Conservation (phyloP, 1,140 invertebrate species). For the Anastatus disparis region DNA sequence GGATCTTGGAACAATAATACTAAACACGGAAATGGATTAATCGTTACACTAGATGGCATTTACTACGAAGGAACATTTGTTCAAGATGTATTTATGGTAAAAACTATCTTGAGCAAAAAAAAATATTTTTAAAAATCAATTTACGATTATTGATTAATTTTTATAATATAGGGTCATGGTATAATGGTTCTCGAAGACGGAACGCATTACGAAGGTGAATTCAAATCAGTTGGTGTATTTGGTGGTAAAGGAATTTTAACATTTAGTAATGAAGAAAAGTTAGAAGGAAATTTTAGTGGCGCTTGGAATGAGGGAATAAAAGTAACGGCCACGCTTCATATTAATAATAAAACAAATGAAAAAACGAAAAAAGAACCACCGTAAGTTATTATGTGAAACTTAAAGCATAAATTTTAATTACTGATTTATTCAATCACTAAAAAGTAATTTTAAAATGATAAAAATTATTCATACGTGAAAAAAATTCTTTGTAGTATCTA, state of each 20-base stretch:
- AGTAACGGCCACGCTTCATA: conserved; percentile 79
- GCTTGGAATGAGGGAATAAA: conserved; percentile 86
- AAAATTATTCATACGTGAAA: too few relatives aligned
- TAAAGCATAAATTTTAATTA: conserved; percentile 1
- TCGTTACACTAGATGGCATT: conserved; percentile 88
- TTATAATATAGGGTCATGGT: conserved; percentile 75
- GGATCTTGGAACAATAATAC: conserved; percentile 86
- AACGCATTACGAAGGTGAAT: conserved; percentile 89
- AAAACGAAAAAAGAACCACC: conserved; percentile 66
- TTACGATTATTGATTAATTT: conserved; percentile 20
- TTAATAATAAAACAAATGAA: conserved; percentile 72
- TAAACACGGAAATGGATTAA: conserved; percentile 82
- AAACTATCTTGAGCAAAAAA: too few relatives aligned
- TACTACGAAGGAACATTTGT: conserved; percentile 90
- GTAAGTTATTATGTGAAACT: conserved; percentile 60
- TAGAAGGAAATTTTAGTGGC: conserved; percentile 75
- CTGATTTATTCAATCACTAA: neutral
- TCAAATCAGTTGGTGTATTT: conserved; percentile 79
- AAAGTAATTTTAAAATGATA: too few relatives aligned
- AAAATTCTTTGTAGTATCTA: too few relatives aligned
- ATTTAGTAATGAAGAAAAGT: conserved; percentile 78
- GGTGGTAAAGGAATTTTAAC: conserved; percentile 83
- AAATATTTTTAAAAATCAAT: too few relatives aligned
- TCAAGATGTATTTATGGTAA: conserved; percentile 79
- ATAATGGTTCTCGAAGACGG: conserved; percentile 90